Evolutionary conservation across 2,797 vertebrate genomes (phyloP).

Genomic region (Pristis pectinata): DNA sequence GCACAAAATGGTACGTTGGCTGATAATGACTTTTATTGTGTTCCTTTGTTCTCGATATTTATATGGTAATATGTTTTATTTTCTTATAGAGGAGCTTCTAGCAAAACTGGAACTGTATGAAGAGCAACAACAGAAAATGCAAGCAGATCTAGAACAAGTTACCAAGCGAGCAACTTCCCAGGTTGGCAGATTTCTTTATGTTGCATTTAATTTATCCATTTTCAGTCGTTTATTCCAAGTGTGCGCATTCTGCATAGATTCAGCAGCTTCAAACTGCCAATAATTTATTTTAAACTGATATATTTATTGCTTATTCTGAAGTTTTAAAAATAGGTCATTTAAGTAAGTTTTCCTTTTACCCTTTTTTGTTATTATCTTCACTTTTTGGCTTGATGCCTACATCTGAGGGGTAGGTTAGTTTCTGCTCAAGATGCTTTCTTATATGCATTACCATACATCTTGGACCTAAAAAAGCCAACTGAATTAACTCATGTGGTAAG

Average conservation of each 20-base stretch:
- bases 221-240: background rate
- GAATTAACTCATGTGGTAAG: background rate
- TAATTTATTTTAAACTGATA: background rate
- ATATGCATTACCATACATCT: background rate
- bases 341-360: background rate
- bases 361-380: background rate
- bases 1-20: constrained; percentile 65
- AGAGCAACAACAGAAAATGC: constrained; percentile 80
- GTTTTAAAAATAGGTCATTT: background rate
- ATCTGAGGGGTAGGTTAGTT: too few relatives aligned
- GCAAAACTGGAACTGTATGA: constrained; percentile 77
- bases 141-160: constrained; percentile 83
- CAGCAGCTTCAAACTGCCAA: background rate
- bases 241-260: background rate
- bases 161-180: constrained; percentile 83
- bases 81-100: constrained; percentile 66
- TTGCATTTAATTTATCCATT: background rate
- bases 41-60: background rate
- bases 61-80: background rate
- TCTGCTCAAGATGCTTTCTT: background rate
- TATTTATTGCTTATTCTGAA: background rate
- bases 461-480: too few relatives aligned
- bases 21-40: background rate
- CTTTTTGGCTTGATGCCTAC: background rate
- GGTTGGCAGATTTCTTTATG: constrained; percentile 52